Conservation (phyloP, 2,113 vertebrate genomes). For the Malurus elegans region DNA sequence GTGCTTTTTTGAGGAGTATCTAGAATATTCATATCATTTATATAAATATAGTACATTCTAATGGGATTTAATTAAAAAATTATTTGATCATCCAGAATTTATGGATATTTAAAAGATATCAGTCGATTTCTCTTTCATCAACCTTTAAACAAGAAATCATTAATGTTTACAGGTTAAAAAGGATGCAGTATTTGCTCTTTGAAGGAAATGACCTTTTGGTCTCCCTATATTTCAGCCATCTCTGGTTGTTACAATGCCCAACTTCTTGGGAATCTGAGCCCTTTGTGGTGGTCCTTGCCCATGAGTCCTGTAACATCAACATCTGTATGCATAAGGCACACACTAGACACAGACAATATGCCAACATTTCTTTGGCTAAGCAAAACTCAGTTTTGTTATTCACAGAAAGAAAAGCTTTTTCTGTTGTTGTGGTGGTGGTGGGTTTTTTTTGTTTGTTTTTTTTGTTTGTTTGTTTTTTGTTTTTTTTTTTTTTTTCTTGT, state of each 20-base stretch:
- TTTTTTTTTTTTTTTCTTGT: rapidly evolving
- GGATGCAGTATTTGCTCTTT: background rate
- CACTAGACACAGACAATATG: rapidly evolving
- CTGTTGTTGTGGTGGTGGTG: rapidly evolving
- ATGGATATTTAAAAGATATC: background rate
- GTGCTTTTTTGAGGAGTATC: rapidly evolving
- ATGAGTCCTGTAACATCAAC: background rate
- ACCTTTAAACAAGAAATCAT: background rate
- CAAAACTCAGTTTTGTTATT: background rate
- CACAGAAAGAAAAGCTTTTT: background rate
- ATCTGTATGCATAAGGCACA: background rate
- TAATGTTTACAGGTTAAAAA: background rate
- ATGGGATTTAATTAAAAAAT: background rate
- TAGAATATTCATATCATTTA: background rate
- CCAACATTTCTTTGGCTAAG: background rate
- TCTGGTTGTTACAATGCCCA: background rate
- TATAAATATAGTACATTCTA: background rate
- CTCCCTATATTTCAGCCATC: background rate
- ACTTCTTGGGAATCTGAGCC: background rate
- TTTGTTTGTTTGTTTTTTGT: no score
- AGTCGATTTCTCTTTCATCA: background rate
- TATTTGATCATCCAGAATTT: background rate
- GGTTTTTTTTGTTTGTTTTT: rapidly evolving
- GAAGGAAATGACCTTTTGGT: background rate
- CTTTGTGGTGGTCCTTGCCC: background rate